Evolutionary conservation across 2,888 invertebrate species (phyloP), one percentile per base, ranked within the genome.

Genomic region (Aricia artaxerxes): DNA sequence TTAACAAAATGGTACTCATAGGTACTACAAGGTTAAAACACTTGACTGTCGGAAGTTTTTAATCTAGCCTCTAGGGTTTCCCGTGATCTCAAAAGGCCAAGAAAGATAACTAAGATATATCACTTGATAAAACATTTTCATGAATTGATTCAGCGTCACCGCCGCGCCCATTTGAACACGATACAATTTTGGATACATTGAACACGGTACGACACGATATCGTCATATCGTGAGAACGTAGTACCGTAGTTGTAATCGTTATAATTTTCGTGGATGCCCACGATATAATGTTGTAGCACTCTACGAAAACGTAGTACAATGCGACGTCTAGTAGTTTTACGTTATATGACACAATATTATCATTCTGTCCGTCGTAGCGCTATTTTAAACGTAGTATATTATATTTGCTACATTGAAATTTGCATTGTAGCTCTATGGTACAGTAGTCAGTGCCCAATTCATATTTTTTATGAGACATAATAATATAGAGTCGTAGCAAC

Each of bases 21-120:
- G 61, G 4, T 35, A 35, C 35, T 35, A 13, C 31, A 38, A 69
- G 69, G 69, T 35, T 69, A 35, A 69, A 69, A 9, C 35, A 69
- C 69, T 69, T 35, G 13, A 69, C 1, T 69, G 13, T 69, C 35
- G 35, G 35, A 69, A 69, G 69, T 69, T 69, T 49, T 69, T 16
- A 13, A 69, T 31, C 24, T 69, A 24, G 13, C 11, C 11, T 49
- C 35, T 60, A n/a, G 60, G 31, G 31, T 69, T 35, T 69, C 35
- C 35, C 69, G 69, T 24, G 69, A 69, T 69, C 69, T 69, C 35
- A 69, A 69, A 69, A 69, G 69, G 69, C 69, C 69, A 13, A 2
- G 69, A 31, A 31, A 35, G 64, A 69, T 69, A 69, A 69, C 4
- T 35, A 69, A 69, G 69, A 69, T 69, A 35, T 13, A 69, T 69